These are phyloP conservation scores for Troides oblongomaculatus DNA, from an alignment of 2,888 invertebrate genomes.

Conservation along the genomic window DNA sequence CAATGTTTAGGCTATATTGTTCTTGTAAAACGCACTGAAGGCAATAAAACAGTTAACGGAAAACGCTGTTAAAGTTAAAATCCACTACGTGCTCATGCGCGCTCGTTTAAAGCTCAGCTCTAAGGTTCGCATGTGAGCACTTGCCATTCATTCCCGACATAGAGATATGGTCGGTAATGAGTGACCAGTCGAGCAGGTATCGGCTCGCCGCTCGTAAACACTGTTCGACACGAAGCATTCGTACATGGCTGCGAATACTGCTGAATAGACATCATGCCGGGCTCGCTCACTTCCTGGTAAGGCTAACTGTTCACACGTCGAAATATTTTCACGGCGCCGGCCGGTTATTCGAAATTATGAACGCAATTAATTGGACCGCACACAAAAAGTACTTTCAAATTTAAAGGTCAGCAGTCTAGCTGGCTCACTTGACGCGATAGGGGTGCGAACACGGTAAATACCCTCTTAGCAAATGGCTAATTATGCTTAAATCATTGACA, in stretches of 20 bases:
- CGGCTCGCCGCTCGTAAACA: constrained; percentile 74
- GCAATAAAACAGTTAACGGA: constrained; percentile 61
- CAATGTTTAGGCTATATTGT: constrained; percentile 41
- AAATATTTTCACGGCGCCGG: constrained; percentile 36
- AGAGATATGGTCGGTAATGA: constrained; percentile 76
- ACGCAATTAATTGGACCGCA: constrained; percentile 42
- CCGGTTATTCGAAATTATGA: constrained; percentile 41
- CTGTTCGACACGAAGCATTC: constrained; percentile 67
- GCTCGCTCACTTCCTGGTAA: constrained; percentile 62
- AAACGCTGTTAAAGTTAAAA: constrained; percentile 53
- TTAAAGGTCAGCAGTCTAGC: constrained; percentile 62
- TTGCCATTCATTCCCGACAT: constrained; percentile 73
- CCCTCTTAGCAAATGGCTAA: neutral
- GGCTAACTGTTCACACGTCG: constrained; percentile 50
- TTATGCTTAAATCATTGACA: neutral
- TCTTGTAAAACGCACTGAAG: constrained; percentile 50
- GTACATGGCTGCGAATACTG: constrained; percentile 67
- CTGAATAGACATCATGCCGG: constrained; percentile 66
- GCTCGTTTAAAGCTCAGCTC: constrained; percentile 63
- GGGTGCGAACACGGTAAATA: constrained; percentile 34
- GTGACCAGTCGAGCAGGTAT: constrained; percentile 65
- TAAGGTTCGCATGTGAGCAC: constrained; percentile 65
- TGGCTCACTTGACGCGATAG: constrained; percentile 47
- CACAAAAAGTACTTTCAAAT: constrained; percentile 43
- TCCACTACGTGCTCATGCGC: constrained; percentile 62